Evolutionary conservation across 2,797 vertebrate genomes (phyloP), one percentile per base, ranked within the genome.

Genomic region (Corythornis leucogaster): DNA sequence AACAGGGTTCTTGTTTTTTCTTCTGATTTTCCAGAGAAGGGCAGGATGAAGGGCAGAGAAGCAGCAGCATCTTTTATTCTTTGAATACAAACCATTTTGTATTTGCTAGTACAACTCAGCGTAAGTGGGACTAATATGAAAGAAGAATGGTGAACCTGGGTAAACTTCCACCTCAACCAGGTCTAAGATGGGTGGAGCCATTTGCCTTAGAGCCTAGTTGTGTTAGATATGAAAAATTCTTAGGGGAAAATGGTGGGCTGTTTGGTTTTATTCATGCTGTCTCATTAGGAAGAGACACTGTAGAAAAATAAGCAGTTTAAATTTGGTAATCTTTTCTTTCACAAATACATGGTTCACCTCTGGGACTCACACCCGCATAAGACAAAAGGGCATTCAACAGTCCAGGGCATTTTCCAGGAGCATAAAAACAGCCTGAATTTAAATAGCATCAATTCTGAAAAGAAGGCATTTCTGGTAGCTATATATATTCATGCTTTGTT

Each of bases 271-370:
- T 80, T 88, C 33, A 14, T 57, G 35, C 28, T 69, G 13, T 57
- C 71, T 84, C 38, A 50, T 76, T 88, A 86, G n/a, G 75, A 85
- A 18, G 15, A 78, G 31, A 24, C 3, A 2, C 30, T 83, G 31
- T 45, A 73, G 67, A 55, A 89, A 79, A 92, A 81, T 38, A 69
- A 80, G 42, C 48, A 25, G 46, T 66, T 90, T 87, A 64, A 94
- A 76, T 51, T 26, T 51, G n/a, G 9, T 85, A 10, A 63, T 76
- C 15, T 73, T 92, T 82, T 82, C 55, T 62, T 61, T 87, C 62
- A 80, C 20, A 68, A 82, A 84, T 26, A 67, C 15, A 3, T 1
- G 3, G 42, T 81, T 93, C 50, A 71, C 71, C 38, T 53, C 46
- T 69, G 59, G 4, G 64, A 55, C 31, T 89, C 43, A 79, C 55